Percentiles rank a stretch among this genome's conserved stretches.
These are phyloP conservation scores for Anas platyrhynchos DNA, from an alignment of 2,113 vertebrate genomes.

Conservation along the genomic window DNA sequence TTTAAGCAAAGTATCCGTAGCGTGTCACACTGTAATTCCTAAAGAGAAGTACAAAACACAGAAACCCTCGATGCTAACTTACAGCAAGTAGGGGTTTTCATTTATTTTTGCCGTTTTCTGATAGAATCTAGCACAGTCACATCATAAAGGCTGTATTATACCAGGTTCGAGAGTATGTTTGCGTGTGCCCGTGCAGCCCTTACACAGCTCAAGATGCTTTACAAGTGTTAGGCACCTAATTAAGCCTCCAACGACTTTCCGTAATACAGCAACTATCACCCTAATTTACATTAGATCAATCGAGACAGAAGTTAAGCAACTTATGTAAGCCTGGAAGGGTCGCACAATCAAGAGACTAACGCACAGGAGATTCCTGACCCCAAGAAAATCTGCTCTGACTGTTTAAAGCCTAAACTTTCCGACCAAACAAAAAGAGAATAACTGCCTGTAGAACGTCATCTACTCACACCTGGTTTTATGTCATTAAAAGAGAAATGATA, in stretches of 20 bases:
- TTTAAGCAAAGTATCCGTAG: neutral
- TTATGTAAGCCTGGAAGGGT: neutral
- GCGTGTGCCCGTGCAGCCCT: neutral
- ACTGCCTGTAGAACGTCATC: neutral
- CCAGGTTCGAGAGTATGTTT: neutral
- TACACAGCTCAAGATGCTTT: neutral
- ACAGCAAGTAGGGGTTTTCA: neutral
- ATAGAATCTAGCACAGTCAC: neutral
- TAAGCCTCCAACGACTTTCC: neutral
- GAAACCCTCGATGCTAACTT: neutral
- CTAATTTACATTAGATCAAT: neutral
- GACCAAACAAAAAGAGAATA: neutral
- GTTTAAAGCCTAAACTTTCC: neutral
- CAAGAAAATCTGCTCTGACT: neutral
- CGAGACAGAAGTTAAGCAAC: neutral
- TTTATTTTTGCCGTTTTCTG: neutral
- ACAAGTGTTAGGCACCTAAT: neutral
- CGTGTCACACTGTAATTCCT: fast-evolving
- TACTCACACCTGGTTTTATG: neutral
- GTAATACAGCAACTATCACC: neutral
- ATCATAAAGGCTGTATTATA: neutral
- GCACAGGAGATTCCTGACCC: neutral
- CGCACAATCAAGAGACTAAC: neutral
- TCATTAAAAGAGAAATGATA: neutral
- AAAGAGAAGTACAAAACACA: neutral